These are phyloP conservation scores for Trichogramma pretiosum DNA, from an alignment of 1,140 invertebrate species.

Conservation along the genomic window DNA sequence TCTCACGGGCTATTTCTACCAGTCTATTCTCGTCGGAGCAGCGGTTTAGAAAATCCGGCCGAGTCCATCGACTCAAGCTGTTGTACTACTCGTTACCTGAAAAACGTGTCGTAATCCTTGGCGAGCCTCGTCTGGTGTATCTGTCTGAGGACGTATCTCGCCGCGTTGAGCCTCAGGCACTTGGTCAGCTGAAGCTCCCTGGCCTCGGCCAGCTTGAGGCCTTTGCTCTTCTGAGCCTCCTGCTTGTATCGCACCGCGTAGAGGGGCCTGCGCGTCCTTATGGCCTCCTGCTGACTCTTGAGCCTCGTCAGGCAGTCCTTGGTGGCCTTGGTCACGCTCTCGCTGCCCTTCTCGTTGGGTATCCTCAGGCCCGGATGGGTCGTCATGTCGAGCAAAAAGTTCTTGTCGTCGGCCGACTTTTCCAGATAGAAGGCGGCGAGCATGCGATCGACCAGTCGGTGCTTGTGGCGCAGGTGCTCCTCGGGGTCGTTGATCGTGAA, in stretches of 20 bases:
- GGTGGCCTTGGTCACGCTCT: conserved; percentile 1
- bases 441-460: not conserved
- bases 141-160: conserved; percentile 4
- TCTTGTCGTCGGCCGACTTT: conserved; percentile 22
- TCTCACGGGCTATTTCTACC: conserved; percentile 24
- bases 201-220: conserved; percentile 6
- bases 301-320: conserved; percentile 8
- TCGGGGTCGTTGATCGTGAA: conserved; percentile 29
- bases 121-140: conserved; percentile 22
- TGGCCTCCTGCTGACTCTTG: conserved; percentile 18
- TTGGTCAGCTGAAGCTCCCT: conserved; percentile 18
- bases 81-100: too few relatives aligned
- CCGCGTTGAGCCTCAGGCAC: conserved; percentile 1
- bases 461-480: conserved; percentile 13
- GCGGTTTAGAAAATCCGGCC: too few relatives aligned
- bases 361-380: conserved; percentile 17
- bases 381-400: conserved; percentile 23
- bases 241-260: not conserved
- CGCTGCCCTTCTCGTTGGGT: conserved; percentile 18
- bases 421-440: conserved; percentile 24
- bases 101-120: conserved; percentile 27
- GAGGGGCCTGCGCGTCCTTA: conserved; percentile 26
- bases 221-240: conserved; percentile 1
- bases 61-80: too few relatives aligned
- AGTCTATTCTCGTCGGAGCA: conserved; percentile 13